These are phyloP conservation scores for Mermis nigrescens DNA, from an alignment of 2,888 invertebrate species.

Conservation along the genomic window DNA sequence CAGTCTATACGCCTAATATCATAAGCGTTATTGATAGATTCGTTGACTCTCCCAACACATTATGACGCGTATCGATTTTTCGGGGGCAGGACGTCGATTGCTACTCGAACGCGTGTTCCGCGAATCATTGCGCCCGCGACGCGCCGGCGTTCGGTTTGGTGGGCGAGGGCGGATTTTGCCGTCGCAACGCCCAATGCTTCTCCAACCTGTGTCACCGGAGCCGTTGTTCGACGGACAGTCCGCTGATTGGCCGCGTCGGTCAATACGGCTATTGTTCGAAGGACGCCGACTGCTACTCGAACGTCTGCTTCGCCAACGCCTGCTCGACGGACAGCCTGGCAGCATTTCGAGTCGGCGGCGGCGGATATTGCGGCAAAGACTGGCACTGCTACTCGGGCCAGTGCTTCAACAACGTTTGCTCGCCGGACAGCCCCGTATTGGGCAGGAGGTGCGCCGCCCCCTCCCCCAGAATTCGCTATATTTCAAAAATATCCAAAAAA, in stretches of 20 bases:
- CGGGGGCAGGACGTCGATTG: background rate
- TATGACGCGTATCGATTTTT: background rate
- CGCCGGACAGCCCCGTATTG: background rate
- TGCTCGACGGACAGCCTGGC: background rate
- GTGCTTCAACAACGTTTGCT: background rate
- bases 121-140: background rate
- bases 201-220: background rate
- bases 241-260: background rate
- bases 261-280: background rate
- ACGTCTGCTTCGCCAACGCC: background rate
- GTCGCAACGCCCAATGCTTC: background rate
- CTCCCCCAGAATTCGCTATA: too few relatives aligned
- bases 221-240: background rate
- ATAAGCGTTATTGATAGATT: background rate
- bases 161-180: background rate
- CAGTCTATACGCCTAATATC: background rate
- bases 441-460: too few relatives aligned
- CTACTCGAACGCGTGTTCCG: background rate
- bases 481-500: too few relatives aligned
- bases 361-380: background rate
- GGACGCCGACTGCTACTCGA: background rate
- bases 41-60: background rate
- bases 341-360: background rate
- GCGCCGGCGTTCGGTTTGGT: background rate
- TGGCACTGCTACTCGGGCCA: background rate